These are phyloP conservation scores for Ophion costatus DNA, from an alignment of 2,888 invertebrate genomes.

Conservation along the genomic window DNA sequence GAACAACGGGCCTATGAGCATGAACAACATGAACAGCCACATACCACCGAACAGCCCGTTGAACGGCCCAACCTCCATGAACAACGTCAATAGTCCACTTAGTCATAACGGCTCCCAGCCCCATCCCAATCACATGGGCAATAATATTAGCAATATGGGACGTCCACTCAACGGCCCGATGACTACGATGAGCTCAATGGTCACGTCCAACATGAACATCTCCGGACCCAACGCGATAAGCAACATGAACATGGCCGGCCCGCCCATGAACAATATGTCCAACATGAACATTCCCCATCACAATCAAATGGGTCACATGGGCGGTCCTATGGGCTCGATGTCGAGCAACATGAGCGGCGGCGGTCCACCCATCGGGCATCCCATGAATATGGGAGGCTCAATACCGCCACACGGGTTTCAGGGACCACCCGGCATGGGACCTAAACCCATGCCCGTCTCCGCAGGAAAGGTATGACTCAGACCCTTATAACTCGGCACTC, in stretches of 20 bases:
- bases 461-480: conserved; percentile 89
- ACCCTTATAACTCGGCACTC: background rate
- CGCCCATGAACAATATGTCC: conserved; percentile 89
- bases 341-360: conserved; percentile 85
- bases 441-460: conserved; percentile 96
- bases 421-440: conserved; percentile 87
- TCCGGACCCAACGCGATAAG: conserved; percentile 86
- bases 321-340: conserved; percentile 79
- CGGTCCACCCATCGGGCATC: conserved; percentile 85
- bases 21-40: conserved; percentile 82
- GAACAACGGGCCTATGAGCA: conserved; percentile 81
- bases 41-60: conserved; percentile 81
- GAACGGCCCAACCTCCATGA: conserved; percentile 80
- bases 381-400: conserved; percentile 84
- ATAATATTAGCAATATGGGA: conserved; percentile 82
- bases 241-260: conserved; percentile 89
- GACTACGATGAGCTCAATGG: conserved; percentile 87
- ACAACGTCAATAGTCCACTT: conserved; percentile 81
- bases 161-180: conserved; percentile 91
- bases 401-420: conserved; percentile 85
- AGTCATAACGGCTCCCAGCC: conserved; percentile 80
- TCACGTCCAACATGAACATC: conserved; percentile 84
- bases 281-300: conserved; percentile 82
- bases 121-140: conserved; percentile 81
- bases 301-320: conserved; percentile 82